Percentiles rank a stretch among this genome's conserved stretches.
phyloP scores from a whole-genome alignment of 2,888 invertebrate species.

The Metallyticus violacea region DNA sequence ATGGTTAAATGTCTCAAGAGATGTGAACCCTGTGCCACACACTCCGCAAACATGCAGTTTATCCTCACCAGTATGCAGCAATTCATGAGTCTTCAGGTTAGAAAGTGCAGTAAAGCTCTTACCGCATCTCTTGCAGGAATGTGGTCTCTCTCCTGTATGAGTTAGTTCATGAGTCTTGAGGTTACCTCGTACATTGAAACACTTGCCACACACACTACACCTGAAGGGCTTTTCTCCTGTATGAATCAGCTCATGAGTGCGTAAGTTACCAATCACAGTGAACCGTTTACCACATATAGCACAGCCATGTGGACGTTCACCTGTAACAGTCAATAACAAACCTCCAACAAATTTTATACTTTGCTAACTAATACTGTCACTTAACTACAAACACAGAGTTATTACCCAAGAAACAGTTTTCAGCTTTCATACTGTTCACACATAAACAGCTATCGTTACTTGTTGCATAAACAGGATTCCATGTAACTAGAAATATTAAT shows the following conservation, averaged over 20 bases:
- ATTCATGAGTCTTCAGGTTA: neutral
- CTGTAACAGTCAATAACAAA: constrained; percentile 24
- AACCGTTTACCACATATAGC: constrained; percentile 33
- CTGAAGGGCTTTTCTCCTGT: constrained; percentile 2
- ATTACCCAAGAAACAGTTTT: too few relatives aligned
- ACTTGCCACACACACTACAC: neutral
- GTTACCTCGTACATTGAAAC: constrained; percentile 6
- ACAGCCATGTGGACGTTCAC: constrained; percentile 37
- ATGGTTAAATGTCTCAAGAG: neutral
- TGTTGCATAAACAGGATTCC: too few relatives aligned
- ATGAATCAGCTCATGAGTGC: neutral
- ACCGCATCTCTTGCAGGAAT: neutral
- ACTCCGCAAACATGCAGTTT: constrained; percentile 1
- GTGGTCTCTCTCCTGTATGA: neutral
- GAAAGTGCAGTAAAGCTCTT: neutral
- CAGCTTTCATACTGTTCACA: too few relatives aligned
- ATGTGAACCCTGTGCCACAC: neutral
- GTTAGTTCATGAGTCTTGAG: constrained; percentile 4
- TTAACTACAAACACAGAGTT: too few relatives aligned
- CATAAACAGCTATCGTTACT: too few relatives aligned
- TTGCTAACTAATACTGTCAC: too few relatives aligned
- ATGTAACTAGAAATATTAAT: too few relatives aligned
- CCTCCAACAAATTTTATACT: too few relatives aligned
- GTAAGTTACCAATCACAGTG: constrained; percentile 1
- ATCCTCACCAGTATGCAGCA: neutral